Conservation (phyloP, 2,797 vertebrate species). For the Malacoctenus gilli region DNA sequence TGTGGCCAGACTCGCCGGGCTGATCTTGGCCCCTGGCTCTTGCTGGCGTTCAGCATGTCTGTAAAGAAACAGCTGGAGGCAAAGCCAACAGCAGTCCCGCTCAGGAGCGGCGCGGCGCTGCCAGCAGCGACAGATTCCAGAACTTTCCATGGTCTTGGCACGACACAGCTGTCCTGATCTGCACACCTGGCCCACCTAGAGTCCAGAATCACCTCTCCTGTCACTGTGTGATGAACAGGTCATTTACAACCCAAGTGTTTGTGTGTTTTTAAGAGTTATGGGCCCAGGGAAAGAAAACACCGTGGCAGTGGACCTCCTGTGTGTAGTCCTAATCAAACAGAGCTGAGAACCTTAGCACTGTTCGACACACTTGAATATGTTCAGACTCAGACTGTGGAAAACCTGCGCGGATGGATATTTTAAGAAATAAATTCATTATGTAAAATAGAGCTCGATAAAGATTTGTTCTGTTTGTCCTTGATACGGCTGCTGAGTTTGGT, state of each 20-base stretch:
- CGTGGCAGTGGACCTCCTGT: slow-evolving; percentile 76
- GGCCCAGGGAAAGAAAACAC: slow-evolving; percentile 80
- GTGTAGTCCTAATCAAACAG: slow-evolving; percentile 78
- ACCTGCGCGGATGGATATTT: slow-evolving; percentile 58
- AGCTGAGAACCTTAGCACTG: slow-evolving; percentile 64
- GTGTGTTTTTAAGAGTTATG: slow-evolving; percentile 83
- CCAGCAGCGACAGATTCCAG: slow-evolving; percentile 83
- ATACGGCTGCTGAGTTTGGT: slow-evolving; percentile 32
- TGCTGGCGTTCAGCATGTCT: slow-evolving; percentile 79
- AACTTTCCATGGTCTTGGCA: slow-evolving; percentile 83
- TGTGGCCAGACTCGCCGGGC: slow-evolving; percentile 77
- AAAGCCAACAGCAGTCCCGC: slow-evolving; percentile 81
- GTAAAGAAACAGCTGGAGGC: slow-evolving; percentile 84
- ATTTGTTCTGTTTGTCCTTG: slow-evolving; percentile 54
- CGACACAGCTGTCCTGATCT: slow-evolving; percentile 71
- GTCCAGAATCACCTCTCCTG: slow-evolving; percentile 80
- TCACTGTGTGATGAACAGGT: slow-evolving; percentile 83
- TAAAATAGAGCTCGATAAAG: slow-evolving; percentile 39
- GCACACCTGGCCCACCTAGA: slow-evolving; percentile 83
- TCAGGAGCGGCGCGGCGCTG: slow-evolving; percentile 72
- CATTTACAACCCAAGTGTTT: slow-evolving; percentile 84
- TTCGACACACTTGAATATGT: slow-evolving; percentile 65
- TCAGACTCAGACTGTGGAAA: slow-evolving; percentile 62
- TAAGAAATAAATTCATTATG: slow-evolving; percentile 49
- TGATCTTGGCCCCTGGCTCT: slow-evolving; percentile 77